A percentile compares a stretch with the other conserved stretches of the same genome.
Conservation (phyloP, 1,140 invertebrate species). For the Meloidogyne chitwoodi region DNA sequence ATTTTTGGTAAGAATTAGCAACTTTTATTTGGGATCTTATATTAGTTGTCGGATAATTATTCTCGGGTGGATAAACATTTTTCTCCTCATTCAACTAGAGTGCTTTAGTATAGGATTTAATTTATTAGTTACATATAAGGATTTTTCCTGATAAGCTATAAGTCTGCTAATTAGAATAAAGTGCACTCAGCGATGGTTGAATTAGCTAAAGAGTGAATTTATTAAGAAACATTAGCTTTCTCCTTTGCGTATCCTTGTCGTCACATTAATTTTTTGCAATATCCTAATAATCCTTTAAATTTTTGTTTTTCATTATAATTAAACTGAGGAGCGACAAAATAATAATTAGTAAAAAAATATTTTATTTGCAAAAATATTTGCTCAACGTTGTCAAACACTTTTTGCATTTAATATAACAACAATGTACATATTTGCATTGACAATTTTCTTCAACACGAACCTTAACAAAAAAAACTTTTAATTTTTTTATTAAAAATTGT, state of each 20-base stretch:
- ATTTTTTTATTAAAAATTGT: background rate
- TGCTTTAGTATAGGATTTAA: no score
- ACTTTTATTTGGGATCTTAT: background rate
- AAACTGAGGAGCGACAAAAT: background rate
- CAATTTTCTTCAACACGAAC: conserved; percentile 61
- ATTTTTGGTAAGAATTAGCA: background rate
- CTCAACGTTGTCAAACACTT: conserved; percentile 64
- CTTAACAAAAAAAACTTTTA: background rate
- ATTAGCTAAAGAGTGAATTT: background rate
- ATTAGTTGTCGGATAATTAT: background rate
- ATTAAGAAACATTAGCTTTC: background rate
- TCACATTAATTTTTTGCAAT: background rate
- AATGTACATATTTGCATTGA: conserved; percentile 69
- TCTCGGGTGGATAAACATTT: background rate
- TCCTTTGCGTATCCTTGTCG: background rate
- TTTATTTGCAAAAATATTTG: conserved; percentile 57
- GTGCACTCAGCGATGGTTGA: background rate
- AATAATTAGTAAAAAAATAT: background rate
- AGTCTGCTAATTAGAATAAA: background rate
- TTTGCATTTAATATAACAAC: conserved; percentile 70
- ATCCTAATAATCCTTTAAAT: no score
- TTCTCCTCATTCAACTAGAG: background rate
- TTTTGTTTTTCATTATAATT: no score
- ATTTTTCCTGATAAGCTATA: background rate
- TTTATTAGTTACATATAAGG: no score